phyloP scores from a whole-genome alignment of 2,113 vertebrate species.

The Macroglossus sobrinus region DNA sequence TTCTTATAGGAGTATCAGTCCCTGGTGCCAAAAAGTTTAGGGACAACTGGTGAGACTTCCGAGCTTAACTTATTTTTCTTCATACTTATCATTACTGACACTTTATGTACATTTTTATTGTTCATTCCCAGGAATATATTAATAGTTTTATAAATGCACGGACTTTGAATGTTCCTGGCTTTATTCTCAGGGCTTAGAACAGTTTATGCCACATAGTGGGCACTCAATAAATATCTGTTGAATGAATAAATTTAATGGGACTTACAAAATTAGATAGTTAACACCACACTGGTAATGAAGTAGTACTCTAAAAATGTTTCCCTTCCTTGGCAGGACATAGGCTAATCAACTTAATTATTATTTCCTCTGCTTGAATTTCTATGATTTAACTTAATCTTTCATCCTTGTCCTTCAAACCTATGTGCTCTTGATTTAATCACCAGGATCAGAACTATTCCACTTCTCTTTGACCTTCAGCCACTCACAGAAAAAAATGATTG shows the following conservation, averaged over 20 bases:
- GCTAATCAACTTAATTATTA: conserved; percentile 47
- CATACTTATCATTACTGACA: not conserved
- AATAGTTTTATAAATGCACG: not conserved
- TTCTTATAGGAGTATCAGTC: too few relatives aligned
- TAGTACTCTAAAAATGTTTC: not conserved
- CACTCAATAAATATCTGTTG: conserved; percentile 28
- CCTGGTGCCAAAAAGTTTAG: too few relatives aligned
- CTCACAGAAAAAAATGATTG: conserved; percentile 51
- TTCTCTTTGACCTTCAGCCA: conserved; percentile 54
- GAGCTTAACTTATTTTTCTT: not conserved
- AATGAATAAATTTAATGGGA: conserved; percentile 12
- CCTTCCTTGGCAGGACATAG: not conserved
- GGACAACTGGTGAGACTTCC: not conserved
- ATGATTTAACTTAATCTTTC: conserved; percentile 62
- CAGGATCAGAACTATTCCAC: conserved; percentile 37
- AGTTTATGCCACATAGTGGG: not conserved
- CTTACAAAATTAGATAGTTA: conserved; percentile 14
- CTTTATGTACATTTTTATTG: not conserved
- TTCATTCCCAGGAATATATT: not conserved
- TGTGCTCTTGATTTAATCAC: conserved; percentile 61
- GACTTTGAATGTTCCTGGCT: not conserved
- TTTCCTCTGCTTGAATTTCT: conserved; percentile 54
- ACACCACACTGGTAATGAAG: not conserved
- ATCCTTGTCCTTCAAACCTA: conserved; percentile 57
- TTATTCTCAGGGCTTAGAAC: not conserved